phyloP scores from a whole-genome alignment of 2,888 invertebrate genomes.

The Villa cingulata region DNA sequence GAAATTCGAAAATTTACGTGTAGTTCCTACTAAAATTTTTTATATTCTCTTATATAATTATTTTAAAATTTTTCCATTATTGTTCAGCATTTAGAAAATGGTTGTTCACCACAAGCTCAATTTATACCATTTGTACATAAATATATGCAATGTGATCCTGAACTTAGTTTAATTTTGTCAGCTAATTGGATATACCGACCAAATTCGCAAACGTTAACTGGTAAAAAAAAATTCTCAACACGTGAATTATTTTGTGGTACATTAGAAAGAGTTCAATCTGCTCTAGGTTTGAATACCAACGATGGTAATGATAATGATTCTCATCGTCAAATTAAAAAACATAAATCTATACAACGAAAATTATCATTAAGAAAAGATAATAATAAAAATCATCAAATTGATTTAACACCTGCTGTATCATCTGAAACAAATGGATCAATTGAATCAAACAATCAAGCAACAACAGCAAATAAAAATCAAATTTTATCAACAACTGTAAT shows the following conservation, averaged over 20 bases:
- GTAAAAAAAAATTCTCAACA: slow-evolving; percentile 21
- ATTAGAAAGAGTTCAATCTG: slow-evolving; percentile 20
- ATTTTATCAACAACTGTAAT: slow-evolving; percentile 1
- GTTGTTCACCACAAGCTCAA: slow-evolving; percentile 24
- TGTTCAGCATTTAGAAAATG: slow-evolving; percentile 22
- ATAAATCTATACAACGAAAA: neutral
- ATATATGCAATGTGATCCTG: slow-evolving; percentile 22
- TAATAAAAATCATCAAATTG: neutral
- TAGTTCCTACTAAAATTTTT: too few relatives aligned
- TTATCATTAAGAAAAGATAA: neutral
- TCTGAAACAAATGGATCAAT: slow-evolving; percentile 1
- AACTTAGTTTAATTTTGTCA: slow-evolving; percentile 23
- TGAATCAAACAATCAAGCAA: neutral
- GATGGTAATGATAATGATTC: neutral
- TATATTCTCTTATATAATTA: too few relatives aligned
- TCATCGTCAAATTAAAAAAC: slow-evolving; percentile 1
- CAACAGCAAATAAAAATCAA: too few relatives aligned
- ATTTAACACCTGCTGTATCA: neutral
- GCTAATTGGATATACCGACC: slow-evolving; percentile 24
- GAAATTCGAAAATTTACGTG: too few relatives aligned
- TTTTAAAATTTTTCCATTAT: too few relatives aligned
- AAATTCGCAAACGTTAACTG: slow-evolving; percentile 16
- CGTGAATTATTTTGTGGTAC: slow-evolving; percentile 22
- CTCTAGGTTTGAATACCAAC: slow-evolving; percentile 18
- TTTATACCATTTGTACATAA: slow-evolving; percentile 19